Evolutionary conservation across 2,113 vertebrate species (phyloP).

Genomic region (Acanthochromis polyacanthus): DNA sequence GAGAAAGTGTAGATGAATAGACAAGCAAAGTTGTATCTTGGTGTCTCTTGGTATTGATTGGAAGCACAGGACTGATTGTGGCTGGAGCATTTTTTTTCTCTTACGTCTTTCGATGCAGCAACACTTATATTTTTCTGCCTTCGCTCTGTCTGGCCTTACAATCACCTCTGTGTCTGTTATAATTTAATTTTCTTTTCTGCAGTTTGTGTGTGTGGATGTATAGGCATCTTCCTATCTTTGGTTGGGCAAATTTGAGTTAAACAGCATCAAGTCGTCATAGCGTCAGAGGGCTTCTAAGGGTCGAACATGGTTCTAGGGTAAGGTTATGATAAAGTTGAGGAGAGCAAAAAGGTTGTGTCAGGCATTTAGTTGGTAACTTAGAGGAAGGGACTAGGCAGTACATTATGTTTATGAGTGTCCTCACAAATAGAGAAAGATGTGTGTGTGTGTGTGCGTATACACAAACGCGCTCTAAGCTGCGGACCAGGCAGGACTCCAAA

Average conservation of each 20-base stretch:
- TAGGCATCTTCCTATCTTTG: background rate
- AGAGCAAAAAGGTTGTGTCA: background rate
- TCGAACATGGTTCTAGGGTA: background rate
- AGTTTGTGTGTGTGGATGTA: conserved; percentile 6
- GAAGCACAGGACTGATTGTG: conserved; percentile 46
- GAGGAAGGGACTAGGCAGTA: background rate
- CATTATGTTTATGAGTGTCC: background rate
- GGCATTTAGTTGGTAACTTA: background rate
- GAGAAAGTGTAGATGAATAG: conserved; percentile 50
- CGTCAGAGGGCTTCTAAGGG: background rate
- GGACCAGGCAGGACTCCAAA: conserved; percentile 71
- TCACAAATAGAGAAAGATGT: background rate
- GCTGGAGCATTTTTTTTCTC: conserved; percentile 65
- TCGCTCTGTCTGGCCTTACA: conserved; percentile 42
- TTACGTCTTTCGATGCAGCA: conserved; percentile 51
- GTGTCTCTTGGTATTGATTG: conserved; percentile 68
- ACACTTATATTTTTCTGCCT: conserved; percentile 29
- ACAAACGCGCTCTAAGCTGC: conserved; percentile 54
- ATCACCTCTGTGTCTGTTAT: conserved; percentile 69
- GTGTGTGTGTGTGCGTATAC: conserved; percentile 20
- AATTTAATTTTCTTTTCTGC: conserved; percentile 55
- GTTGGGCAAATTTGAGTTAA: background rate
- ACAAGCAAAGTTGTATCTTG: conserved; percentile 44
- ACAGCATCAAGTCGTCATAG: background rate
- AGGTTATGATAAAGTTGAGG: background rate